phyloP scores from a whole-genome alignment of 1,140 invertebrate species.

The Bombus waltoni region DNA sequence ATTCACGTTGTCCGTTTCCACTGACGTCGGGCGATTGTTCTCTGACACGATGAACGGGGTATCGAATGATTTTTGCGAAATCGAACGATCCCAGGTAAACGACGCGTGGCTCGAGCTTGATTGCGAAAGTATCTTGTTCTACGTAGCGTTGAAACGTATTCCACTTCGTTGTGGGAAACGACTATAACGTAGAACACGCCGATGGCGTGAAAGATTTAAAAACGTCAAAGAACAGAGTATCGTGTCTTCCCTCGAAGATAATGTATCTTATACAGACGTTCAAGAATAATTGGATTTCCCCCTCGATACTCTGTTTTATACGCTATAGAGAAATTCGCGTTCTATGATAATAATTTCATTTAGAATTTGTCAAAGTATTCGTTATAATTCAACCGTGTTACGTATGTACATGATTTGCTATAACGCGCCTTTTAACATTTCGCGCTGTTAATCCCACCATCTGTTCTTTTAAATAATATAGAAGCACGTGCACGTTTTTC shows the following conservation, averaged over 20 bases:
- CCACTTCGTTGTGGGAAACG: background rate
- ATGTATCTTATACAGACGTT: too few relatives aligned
- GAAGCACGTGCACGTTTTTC: slow-evolving; percentile 10
- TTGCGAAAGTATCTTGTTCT: background rate
- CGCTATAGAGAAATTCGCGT: too few relatives aligned
- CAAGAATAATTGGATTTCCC: background rate
- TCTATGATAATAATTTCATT: background rate
- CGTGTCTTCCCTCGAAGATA: background rate
- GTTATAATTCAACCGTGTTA: background rate
- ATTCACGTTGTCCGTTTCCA: background rate
- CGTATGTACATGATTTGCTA: background rate
- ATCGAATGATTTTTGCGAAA: background rate
- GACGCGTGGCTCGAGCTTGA: background rate
- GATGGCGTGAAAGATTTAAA: too few relatives aligned
- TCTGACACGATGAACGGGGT: background rate
- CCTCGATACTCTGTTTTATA: background rate
- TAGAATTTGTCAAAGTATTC: background rate
- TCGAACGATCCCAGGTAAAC: background rate
- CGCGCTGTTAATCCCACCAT: background rate
- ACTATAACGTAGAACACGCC: background rate
- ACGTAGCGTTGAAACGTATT: background rate
- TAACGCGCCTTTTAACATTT: background rate
- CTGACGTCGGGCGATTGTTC: background rate
- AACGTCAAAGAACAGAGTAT: too few relatives aligned
- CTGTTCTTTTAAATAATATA: background rate